Evolutionary conservation across 2,113 vertebrate genomes (phyloP), one percentile per base, ranked within the genome.

Genomic region (Azemiops feae): DNA sequence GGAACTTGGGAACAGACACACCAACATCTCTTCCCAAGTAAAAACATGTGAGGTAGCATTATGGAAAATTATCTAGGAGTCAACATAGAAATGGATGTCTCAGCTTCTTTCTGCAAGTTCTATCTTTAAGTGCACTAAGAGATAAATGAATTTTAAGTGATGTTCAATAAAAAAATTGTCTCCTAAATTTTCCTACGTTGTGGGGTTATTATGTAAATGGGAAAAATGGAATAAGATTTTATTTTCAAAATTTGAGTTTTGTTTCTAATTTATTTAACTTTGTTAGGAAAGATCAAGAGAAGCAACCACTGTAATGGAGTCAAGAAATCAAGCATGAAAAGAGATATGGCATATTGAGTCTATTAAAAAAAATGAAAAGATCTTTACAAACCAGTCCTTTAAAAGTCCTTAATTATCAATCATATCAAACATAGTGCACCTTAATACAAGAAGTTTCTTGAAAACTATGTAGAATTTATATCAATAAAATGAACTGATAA

Each of bases 321-420:
- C 39, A 91, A 92, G 50, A 89, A 74, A 81, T 27, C 85, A 30
- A 81, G n/a, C 30, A 93, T 87, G 81, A 81, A 57, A 91, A 89
- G 43, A 93, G 22, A 85, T 30, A 1, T 20, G 4, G 81, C 53
- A 52, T 55, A 91, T n/a, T 91, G 54, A 58, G 8, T 30, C 55
- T 58, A 55, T 30, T n/a, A 25, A 91, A 39, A 47, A 74, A 88
- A 81, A 91, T 1, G 7, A 87, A 92, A 60, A n/a, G 14, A 52
- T 47, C 14, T 85, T 85, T 89, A 57, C 8, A 57, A 85, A 45
- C 10, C 64, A 87, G 58, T 88, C 4, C 74, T 81, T 50, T 60
- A 16, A 85, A 3, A 43, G 12, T 50, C 4, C 23, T 39, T 43
- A 88, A 88, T 55, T 69, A 91, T 39, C 60, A 50, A 74, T 1